Evolutionary conservation across 2,113 vertebrate genomes (phyloP), one percentile per base, ranked within the genome.

Genomic region (Ramphastos sulfuratus): DNA sequence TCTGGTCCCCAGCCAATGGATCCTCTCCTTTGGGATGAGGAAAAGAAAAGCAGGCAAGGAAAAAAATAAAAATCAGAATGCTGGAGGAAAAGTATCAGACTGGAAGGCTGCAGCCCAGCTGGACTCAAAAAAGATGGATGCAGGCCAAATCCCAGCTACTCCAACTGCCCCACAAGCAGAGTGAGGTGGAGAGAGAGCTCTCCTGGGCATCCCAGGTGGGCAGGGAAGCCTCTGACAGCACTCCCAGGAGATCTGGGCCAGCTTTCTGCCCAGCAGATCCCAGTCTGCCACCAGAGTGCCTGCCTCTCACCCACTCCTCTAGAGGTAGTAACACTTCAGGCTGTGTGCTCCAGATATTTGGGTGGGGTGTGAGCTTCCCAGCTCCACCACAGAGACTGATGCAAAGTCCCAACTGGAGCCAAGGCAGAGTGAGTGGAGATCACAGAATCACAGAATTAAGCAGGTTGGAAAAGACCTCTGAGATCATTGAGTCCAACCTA

Each of bases 1-100:
- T 99, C 97, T 99, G 99, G 96, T 99, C 99, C 66, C 99, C 99
- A 59, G 99, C 99, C 96, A 99, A 93, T 0, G 99, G 99, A 94
- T 99, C 99, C 77, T 99, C 99, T 91, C 99, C 99, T 96, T 98
- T 27, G 2, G 71, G 61, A 94, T 42, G 78, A 87, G 56, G 48
- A 91, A 89, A 89, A 96, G 77, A 59, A 84, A 83, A 82, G 73
- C 25, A 85, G 46, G 60, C 7, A 46, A 79, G 59, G 76, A 10
- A 11, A 30, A 16, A 24, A 52, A 52, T 4, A 10, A 48, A 50
- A 50, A 76, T 86, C 66, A 94, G 33, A 59, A 79, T 0, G 25
- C 3, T 12, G 56, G 20, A 44, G 61, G 58, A 18, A 30, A 42
- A 23, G 12, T 4, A 31, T 4, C 12, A 17, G 59, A 4, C 19